Evolutionary conservation across 1,140 invertebrate genomes (phyloP).

Genomic region (Atta colombica): DNA sequence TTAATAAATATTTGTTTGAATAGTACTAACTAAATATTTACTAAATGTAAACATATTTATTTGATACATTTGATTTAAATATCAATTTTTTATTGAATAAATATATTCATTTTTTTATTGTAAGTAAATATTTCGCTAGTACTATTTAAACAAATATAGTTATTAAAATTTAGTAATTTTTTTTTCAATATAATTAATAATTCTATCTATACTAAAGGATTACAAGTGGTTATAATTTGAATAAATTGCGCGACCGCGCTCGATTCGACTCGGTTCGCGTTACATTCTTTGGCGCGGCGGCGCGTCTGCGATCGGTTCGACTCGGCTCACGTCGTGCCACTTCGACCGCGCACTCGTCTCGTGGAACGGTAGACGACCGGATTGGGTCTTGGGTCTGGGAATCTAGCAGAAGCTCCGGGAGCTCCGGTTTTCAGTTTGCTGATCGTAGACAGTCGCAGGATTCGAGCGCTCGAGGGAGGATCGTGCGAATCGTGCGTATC

Average conservation of each 20-base stretch:
- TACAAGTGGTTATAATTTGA: neutral
- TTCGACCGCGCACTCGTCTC: conserved; percentile 42
- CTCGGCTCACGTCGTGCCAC: neutral
- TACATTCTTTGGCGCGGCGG: neutral
- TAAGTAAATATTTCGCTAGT: no score
- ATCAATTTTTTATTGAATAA: no score
- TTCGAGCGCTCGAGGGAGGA: conserved; percentile 48
- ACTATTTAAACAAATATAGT: no score
- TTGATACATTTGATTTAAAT: no score
- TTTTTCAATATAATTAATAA: neutral
- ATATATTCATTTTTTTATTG: no score
- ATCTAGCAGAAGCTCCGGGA: conserved; percentile 71
- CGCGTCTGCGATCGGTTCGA: neutral
- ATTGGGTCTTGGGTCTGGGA: conserved; percentile 63
- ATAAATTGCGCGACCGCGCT: neutral
- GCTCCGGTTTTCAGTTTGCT: conserved; percentile 70
- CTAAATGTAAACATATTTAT: no score
- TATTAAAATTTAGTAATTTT: no score
- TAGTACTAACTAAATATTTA: no score
- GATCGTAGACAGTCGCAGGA: conserved; percentile 70
- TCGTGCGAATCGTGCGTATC: neutral
- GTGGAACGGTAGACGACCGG: conserved; percentile 63
- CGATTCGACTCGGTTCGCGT: neutral
- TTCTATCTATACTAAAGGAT: neutral
- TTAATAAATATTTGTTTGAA: no score